A percentile compares a stretch with the other conserved stretches of the same genome.
These are phyloP conservation scores for Acrobasis repandana DNA, from an alignment of 2,888 invertebrate genomes.

Conservation along the genomic window DNA sequence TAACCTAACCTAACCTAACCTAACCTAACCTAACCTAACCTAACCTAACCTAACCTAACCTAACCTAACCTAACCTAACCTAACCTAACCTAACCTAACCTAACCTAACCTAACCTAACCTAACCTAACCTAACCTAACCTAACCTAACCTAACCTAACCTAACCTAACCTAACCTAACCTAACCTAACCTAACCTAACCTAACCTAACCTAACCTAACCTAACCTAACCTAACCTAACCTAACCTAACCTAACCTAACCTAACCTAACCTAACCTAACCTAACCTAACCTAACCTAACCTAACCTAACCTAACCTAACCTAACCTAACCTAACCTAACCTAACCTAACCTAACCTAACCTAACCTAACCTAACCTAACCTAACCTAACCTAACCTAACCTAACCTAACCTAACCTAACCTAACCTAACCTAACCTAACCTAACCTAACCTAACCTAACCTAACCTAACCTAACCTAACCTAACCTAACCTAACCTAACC, in stretches of 20 bases:
- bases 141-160: slow-evolving; percentile 23
- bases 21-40: slow-evolving; percentile 22
- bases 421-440: too few species aligned
- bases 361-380: slow-evolving; percentile 24
- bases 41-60: slow-evolving; percentile 22
- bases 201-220: slow-evolving; percentile 23
- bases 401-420: background rate
- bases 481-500: slow-evolving; percentile 30
- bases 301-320: slow-evolving; percentile 28
- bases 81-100: slow-evolving; percentile 27
- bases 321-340: slow-evolving; percentile 28
- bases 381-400: slow-evolving; percentile 25
- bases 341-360: slow-evolving; percentile 29
- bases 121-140: slow-evolving; percentile 23
- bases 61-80: slow-evolving; percentile 26
- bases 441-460: too few species aligned
- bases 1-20: slow-evolving; percentile 21
- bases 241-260: slow-evolving; percentile 23
- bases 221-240: slow-evolving; percentile 23
- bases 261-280: slow-evolving; percentile 27
- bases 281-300: slow-evolving; percentile 29
- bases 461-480: slow-evolving; percentile 21
- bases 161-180: slow-evolving; percentile 21
- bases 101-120: slow-evolving; percentile 23
- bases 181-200: slow-evolving; percentile 23